Evolutionary conservation across 2,113 vertebrate species (phyloP).

Genomic region (Psilopsiagon aurifrons): DNA sequence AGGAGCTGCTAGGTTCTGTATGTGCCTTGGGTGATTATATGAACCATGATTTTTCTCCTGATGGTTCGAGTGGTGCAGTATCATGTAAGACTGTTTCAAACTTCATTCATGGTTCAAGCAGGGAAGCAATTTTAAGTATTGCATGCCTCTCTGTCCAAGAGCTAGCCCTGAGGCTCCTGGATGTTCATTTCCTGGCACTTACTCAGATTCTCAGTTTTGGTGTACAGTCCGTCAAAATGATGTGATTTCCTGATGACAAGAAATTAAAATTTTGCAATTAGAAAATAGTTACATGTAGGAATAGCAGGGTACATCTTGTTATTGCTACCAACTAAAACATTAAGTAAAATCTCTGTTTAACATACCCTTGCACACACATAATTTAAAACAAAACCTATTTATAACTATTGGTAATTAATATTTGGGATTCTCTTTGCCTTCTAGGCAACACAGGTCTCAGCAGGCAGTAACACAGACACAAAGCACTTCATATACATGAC

Average conservation of each 20-base stretch:
- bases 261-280: background rate
- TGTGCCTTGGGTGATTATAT: background rate
- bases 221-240: background rate
- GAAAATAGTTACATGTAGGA: background rate
- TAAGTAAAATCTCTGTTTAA: background rate
- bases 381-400: background rate
- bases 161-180: background rate
- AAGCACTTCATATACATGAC: background rate
- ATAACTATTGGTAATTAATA: constrained; percentile 5
- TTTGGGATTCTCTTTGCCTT: background rate
- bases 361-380: background rate
- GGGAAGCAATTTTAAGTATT: background rate
- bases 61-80: background rate
- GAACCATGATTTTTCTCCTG: background rate
- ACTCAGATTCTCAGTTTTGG: background rate
- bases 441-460: background rate
- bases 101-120: background rate
- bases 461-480: background rate
- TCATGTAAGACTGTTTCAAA: background rate
- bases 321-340: background rate
- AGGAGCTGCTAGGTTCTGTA: background rate
- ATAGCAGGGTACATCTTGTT: background rate
- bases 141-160: background rate
- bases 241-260: background rate
- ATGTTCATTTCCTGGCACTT: background rate